Conservation (phyloP, 64 coral and sea anemone genomes). For the Trachythela sp. region DNA sequence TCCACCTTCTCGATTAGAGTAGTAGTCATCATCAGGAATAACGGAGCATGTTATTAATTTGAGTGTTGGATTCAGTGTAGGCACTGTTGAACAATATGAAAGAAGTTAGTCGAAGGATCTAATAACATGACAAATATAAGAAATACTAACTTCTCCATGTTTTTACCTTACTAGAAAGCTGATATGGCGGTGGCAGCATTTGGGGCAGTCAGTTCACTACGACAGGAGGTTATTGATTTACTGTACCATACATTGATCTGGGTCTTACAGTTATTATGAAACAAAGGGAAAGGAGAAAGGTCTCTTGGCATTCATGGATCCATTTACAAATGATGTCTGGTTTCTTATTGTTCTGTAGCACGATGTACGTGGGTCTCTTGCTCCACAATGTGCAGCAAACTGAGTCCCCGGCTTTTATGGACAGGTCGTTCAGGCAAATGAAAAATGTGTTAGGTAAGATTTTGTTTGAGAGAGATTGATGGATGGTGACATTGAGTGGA, state of each 20-base stretch:
- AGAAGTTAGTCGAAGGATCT: too few relatives aligned
- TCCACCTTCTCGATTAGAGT: too few relatives aligned
- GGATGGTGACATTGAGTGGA: too few relatives aligned
- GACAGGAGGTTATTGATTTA: slow-evolving; percentile 76
- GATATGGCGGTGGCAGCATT: slow-evolving; percentile 62
- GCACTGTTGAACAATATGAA: too few relatives aligned
- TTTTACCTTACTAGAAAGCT: slow-evolving; percentile 49
- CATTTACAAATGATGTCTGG: slow-evolving; percentile 68
- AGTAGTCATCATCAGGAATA: too few relatives aligned
- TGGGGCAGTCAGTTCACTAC: slow-evolving; percentile 63
- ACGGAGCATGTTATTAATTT: too few relatives aligned
- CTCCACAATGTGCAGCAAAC: slow-evolving; percentile 62
- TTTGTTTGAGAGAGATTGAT: too few relatives aligned
- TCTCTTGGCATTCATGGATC: slow-evolving; percentile 78
- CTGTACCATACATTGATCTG: slow-evolving; percentile 67
- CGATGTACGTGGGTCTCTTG: slow-evolving; percentile 54
- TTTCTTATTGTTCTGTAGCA: slow-evolving; percentile 50
- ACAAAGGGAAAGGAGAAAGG: slow-evolving; percentile 42
- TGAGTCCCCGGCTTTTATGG: slow-evolving; percentile 68
- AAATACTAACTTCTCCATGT: too few relatives aligned
- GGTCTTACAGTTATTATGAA: slow-evolving; percentile 73
- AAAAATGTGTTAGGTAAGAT: background rate
- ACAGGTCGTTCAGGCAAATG: slow-evolving; percentile 48
- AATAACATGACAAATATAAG: too few relatives aligned
- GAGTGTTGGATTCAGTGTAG: too few relatives aligned